Evolutionary conservation across 2,113 vertebrate genomes (phyloP), one percentile per base, ranked within the genome.

Genomic region (Gnathonemus echidnorhynchus): DNA sequence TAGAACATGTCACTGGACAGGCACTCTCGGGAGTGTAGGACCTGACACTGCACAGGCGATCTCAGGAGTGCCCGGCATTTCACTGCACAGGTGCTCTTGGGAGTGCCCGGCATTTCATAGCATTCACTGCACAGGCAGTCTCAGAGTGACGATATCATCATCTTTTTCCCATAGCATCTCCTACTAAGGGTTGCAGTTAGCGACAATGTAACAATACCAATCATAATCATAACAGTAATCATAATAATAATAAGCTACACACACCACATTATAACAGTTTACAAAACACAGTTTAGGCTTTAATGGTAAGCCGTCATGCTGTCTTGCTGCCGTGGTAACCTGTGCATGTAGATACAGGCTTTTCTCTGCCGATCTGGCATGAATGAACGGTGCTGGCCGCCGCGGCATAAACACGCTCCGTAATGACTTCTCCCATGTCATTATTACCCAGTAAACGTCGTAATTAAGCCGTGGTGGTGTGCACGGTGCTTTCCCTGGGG

Each of bases 381-480:
- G 92, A 93, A 80, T 80, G 74, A 80, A 80, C 15, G 91, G 92
- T 91, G 90, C 77, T 70, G 80, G 74, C 88, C 53, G 31, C 35
- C 42, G 27, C 95, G 93, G 94, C 93, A 92, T 93, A 92, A 92
- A 93, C 92, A 92, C 91, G 91, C 92, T 94, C 90, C 93, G 92
- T 91, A 93, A 94, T 93, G 92, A 93, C 93, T 93, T 91, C 89
- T 92, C 91, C 88, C 42, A 42, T 80, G 52, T 87, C 50, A 66
- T 94, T 95, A 95, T 95, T 95, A 94, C 93, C 90, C 85, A 89
- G 91, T 94, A 93, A 95, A 94, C 94, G 94, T 93, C 93, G 93
- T 94, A 95, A 96, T 96, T 95, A 95, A 92, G 91, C 93, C 92
- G 89, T 74, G 89, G 86, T 89, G 90, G 93, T 92, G 93, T 94